Base-by-base conservation (phyloP, 2,888 invertebrate species). In the Sacculina carcini region DNA sequence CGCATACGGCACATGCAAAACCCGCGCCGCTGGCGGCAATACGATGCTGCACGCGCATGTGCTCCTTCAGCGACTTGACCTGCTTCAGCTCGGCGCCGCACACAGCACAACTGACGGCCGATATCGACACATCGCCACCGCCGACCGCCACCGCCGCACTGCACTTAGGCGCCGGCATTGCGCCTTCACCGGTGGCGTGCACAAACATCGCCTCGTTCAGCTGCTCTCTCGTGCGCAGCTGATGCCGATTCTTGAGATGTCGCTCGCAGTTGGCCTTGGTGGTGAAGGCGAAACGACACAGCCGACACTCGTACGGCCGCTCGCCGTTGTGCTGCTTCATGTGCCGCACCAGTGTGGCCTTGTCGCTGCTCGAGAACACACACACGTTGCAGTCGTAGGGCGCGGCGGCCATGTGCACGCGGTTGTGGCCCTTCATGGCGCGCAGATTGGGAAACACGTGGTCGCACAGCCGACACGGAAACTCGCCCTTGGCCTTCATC, bases 261-360 rank as follows among this genome's bases (percentile, higher is more conserved):
- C 92, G 72, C 67, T 94, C 92, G 64, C 94, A 94, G 63, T 94
- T 92, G 2, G 92, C 90, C 68, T 92, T 90, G 1, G 92, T 92
- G 26, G 92, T 92, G 65, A 94, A 94, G 3, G 90, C 89, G 62
- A 86, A 90, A 61, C 85, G 85, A 65, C 94, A 94, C n/a, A 90
- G 73, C 1, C 80, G 77, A 62, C 92, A 94, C 64, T 89, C 86
- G 63, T 85, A 92, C 0, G 92, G 92, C 12, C 90, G 73, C 60
- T 92, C 90, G 0, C 92, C 92, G 62, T 89, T 92, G 67, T 92
- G 92, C 1, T 85, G 85, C 40, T 90, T 73, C 75, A 92, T 79
- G 62, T 92, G 92, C 21, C 89, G 76, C 9, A 85, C 79, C 48
- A 94, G 67, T 3, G 89, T 86, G 21, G 85, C 83, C 65, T 90